phyloP scores from a whole-genome alignment of 64 coral and sea anemone genomes.

The Trachythela sp. region DNA sequence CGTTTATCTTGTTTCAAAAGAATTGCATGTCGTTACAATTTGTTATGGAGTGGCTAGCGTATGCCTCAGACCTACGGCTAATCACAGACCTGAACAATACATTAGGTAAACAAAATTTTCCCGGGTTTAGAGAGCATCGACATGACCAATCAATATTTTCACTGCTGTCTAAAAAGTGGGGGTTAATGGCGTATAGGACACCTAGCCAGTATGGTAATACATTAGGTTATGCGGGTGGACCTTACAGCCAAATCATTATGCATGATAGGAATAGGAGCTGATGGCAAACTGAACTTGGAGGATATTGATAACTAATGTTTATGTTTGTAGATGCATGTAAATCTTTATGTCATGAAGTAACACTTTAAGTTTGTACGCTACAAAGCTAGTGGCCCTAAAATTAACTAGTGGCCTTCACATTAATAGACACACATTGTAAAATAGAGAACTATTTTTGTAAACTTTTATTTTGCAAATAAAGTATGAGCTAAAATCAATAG shows the following conservation, averaged over 20 bases:
- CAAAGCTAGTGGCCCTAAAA: too few species aligned
- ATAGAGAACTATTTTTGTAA: too few species aligned
- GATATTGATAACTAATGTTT: neutral
- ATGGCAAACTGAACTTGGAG: neutral
- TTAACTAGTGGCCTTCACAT: too few species aligned
- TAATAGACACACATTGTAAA: too few species aligned
- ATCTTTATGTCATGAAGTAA: too few species aligned
- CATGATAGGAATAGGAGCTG: slow-evolving; percentile 26
- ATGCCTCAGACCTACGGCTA: neutral
- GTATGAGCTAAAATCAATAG: too few species aligned
- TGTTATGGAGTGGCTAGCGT: slow-evolving; percentile 21
- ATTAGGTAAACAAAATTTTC: neutral
- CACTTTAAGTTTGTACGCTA: too few species aligned
- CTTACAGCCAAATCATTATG: slow-evolving; percentile 23
- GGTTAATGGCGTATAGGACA: slow-evolving; percentile 21
- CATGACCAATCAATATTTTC: slow-evolving; percentile 32
- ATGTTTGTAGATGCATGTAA: too few species aligned
- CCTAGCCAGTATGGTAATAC: slow-evolving; percentile 30
- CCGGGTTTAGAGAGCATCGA: neutral
- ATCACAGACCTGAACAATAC: neutral
- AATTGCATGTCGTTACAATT: neutral
- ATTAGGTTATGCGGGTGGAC: neutral
- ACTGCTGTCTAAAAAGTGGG: slow-evolving; percentile 39
- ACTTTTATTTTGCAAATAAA: too few species aligned
- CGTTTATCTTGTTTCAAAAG: slow-evolving; percentile 10